Conservation (phyloP, 2,888 invertebrate genomes). For the Eustalomyia histrio region DNA sequence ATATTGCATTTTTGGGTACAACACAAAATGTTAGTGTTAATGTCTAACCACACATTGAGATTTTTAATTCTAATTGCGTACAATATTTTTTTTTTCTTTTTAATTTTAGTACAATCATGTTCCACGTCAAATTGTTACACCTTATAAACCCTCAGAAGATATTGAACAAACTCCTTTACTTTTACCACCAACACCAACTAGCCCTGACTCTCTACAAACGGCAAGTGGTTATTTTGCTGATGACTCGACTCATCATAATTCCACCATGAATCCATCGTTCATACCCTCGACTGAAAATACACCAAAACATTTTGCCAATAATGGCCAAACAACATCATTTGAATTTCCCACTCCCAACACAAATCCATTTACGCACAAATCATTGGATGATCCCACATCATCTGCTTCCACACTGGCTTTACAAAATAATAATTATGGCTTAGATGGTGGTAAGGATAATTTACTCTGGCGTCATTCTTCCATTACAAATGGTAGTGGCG, state of each 20-base stretch:
- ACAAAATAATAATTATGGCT: conserved; percentile 78
- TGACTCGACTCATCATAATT: conserved; percentile 69
- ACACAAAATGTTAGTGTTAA: conserved; percentile 75
- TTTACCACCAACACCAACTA: conserved; percentile 80
- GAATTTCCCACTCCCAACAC: conserved; percentile 74
- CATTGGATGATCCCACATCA: conserved; percentile 67
- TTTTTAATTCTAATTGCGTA: neutral
- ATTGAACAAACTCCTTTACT: conserved; percentile 85
- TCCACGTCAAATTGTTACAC: conserved; percentile 92
- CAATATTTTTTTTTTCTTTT: neutral
- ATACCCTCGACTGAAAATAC: conserved; percentile 79
- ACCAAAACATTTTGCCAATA: conserved; percentile 72
- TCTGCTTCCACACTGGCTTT: conserved; percentile 71
- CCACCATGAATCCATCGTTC: conserved; percentile 79
- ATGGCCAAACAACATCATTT: conserved; percentile 76
- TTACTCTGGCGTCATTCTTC: conserved; percentile 56
- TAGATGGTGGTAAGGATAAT: conserved; percentile 68
- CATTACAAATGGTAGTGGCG: conserved; percentile 53
- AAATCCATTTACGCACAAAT: conserved; percentile 77
- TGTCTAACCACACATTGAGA: no score
- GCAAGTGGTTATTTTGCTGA: conserved; percentile 79
- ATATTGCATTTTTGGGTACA: conserved; percentile 84
- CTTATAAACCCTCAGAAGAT: conserved; percentile 93
- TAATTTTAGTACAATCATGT: conserved; percentile 85
- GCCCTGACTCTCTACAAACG: conserved; percentile 79